Conservation (phyloP, 2,113 vertebrate species). For the Osmerus mordax region DNA sequence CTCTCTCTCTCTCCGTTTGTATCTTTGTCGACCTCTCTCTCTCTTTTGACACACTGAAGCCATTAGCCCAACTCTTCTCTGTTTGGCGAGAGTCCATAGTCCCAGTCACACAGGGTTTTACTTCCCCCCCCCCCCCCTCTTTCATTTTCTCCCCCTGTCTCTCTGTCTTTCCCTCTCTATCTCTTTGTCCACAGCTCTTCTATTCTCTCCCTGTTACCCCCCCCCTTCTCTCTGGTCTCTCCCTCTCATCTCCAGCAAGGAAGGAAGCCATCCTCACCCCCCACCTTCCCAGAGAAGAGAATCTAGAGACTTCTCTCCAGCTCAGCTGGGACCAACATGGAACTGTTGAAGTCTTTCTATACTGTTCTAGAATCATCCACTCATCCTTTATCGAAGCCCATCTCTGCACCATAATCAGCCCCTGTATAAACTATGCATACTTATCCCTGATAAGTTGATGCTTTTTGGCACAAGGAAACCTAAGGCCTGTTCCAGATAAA, state of each 20-base stretch:
- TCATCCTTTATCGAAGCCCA: no score
- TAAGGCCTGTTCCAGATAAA: no score
- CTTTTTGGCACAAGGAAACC: no score
- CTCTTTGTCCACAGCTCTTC: neutral
- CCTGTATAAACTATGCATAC: no score
- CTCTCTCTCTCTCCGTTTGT: neutral
- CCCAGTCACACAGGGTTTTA: neutral
- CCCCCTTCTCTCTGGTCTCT: no score
- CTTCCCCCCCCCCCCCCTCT: conserved; percentile 10
- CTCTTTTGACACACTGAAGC: conserved; percentile 33
- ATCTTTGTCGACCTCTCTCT: neutral
- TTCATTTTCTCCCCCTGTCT: neutral
- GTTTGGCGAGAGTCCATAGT: conserved; percentile 37
- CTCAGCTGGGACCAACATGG: no score
- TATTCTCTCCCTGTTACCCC: no score
- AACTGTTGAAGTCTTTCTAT: neutral
- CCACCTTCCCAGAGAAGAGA: neutral
- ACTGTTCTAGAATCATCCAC: no score
- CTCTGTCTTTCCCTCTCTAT: no score
- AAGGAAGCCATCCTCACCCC: conserved; percentile 15
- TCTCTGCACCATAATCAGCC: no score
- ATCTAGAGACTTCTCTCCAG: no score
- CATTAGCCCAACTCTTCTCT: conserved; percentile 30
- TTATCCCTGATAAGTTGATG: no score
- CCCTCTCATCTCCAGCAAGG: conserved; percentile 37